Conservation (phyloP, 92 coral and sea anemone species). For the Pocillopora grandis region DNA sequence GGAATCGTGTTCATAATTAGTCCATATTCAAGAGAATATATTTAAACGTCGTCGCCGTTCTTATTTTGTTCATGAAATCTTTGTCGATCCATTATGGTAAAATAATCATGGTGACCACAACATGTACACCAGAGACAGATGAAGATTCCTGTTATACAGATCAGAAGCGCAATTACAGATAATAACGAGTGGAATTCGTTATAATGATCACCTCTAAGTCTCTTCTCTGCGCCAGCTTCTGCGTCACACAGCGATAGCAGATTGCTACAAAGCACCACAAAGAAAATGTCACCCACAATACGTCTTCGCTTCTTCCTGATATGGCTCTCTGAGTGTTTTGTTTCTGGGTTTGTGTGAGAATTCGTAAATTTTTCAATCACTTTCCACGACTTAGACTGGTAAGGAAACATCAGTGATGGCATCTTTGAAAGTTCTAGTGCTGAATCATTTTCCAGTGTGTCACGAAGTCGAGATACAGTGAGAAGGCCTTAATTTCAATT, state of each 20-base stretch:
- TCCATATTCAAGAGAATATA: background rate
- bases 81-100: slow-evolving; percentile 5
- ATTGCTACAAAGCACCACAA: background rate
- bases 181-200: slow-evolving; percentile 26
- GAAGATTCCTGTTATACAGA: slow-evolving; percentile 6
- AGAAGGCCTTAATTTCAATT: background rate
- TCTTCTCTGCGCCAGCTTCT: background rate
- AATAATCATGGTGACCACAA: slow-evolving; percentile 29
- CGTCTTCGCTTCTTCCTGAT: background rate
- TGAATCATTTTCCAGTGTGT: background rate
- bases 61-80: slow-evolving; percentile 13
- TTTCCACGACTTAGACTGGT: background rate
- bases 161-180: background rate
- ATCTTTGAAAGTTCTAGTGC: background rate
- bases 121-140: slow-evolving; percentile 22
- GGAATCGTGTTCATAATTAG: background rate
- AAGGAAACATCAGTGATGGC: background rate
- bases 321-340: background rate
- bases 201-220: background rate
- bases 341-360: background rate
- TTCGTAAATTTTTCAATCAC: background rate
- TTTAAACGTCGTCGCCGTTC: background rate
- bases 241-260: background rate
- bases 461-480: background rate
- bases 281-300: background rate